Percentiles rank a stretch among this genome's conserved stretches.
phyloP scores from a whole-genome alignment of 2,797 vertebrate genomes.

The Sparus aurata region DNA sequence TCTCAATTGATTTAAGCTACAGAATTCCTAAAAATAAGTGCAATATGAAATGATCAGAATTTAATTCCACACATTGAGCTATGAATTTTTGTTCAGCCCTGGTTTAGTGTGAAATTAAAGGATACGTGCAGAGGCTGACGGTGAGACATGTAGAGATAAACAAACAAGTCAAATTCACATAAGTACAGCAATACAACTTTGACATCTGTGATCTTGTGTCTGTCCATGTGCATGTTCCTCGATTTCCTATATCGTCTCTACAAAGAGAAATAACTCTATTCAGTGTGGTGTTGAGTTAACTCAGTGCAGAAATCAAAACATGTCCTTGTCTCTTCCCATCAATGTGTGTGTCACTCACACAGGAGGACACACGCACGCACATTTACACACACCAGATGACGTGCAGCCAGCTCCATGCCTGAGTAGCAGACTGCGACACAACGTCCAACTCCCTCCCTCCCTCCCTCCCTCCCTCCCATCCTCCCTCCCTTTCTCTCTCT shows the following conservation, averaged over 20 bases:
- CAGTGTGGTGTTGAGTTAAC: not conserved
- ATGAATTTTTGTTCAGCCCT: not conserved
- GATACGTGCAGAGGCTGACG: not conserved
- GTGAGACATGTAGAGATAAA: not conserved
- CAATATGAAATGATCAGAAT: not conserved
- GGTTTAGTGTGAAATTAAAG: not conserved
- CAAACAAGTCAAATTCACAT: not conserved
- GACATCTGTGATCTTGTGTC: not conserved
- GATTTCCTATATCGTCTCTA: not conserved
- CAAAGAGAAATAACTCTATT: not conserved
- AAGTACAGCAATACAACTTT: slow-evolving; percentile 1
- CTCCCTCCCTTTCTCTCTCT: slow-evolving; percentile 38
- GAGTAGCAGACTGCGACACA: slow-evolving; percentile 78
- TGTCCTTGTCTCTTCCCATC: slow-evolving; percentile 6
- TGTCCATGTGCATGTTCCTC: not conserved
- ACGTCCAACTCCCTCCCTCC: slow-evolving; percentile 50
- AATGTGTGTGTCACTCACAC: slow-evolving; percentile 22
- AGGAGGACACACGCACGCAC: slow-evolving; percentile 27
- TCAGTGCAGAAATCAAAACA: slow-evolving; percentile 6
- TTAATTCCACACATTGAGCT: not conserved
- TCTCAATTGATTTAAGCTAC: not conserved
- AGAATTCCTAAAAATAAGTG: not conserved
- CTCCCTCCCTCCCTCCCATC: not conserved
- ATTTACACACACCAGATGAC: slow-evolving; percentile 45
- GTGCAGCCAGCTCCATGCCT: slow-evolving; percentile 48